These are phyloP conservation scores for Leucophenga varia DNA, from an alignment of 1,140 invertebrate genomes.

Conservation along the genomic window DNA sequence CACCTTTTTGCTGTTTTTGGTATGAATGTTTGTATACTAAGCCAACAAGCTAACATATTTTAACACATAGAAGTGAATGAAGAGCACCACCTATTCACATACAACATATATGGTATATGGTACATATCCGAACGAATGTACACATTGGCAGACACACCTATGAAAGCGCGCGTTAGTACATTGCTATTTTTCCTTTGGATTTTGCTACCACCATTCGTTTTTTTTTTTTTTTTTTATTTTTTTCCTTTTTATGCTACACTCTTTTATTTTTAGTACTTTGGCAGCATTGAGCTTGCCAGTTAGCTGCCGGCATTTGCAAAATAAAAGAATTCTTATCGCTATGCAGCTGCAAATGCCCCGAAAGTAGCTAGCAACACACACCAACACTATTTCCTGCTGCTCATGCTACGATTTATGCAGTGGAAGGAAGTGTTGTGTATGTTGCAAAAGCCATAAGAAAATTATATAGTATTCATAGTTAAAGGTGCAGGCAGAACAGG, in stretches of 20 bases:
- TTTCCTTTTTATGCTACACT: too few species aligned
- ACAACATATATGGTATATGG: too few species aligned
- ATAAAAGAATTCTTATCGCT: conserved; percentile 49
- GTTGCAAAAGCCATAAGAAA: too few species aligned
- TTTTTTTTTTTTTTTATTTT: too few species aligned
- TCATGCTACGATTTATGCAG: too few species aligned
- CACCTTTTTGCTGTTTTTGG: conserved; percentile 37
- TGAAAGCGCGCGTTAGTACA: background rate
- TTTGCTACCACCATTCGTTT: too few species aligned
- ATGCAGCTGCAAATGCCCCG: conserved; percentile 49
- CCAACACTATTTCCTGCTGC: conserved; percentile 10
- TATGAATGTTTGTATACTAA: conserved; percentile 42
- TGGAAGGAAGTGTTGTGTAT: too few species aligned
- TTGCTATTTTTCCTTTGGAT: background rate
- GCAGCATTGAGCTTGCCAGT: conserved; percentile 44
- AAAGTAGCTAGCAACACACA: conserved; percentile 25
- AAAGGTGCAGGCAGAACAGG: too few species aligned
- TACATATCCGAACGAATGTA: too few species aligned
- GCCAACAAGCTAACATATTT: conserved; percentile 53
- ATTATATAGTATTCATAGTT: too few species aligned
- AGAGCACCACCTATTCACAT: conserved; percentile 4
- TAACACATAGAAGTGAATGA: conserved; percentile 37
- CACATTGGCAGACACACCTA: background rate
- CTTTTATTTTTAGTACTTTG: too few species aligned
- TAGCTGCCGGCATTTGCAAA: conserved; percentile 50